Evolutionary conservation across 2,113 vertebrate genomes (phyloP), one percentile per base, ranked within the genome.

Genomic region (Turdus rufiventris): DNA sequence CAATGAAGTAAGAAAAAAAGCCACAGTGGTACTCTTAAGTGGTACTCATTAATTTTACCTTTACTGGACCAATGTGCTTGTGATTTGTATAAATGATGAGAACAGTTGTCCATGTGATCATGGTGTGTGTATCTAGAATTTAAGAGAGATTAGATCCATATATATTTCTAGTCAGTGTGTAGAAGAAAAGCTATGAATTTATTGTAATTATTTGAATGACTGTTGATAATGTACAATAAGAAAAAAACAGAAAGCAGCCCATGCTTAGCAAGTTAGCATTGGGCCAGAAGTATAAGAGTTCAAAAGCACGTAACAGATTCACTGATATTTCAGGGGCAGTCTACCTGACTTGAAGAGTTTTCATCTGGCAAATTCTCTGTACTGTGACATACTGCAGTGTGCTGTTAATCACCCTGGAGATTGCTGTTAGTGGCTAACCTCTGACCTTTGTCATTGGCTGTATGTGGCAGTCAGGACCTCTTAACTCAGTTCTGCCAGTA

Each of bases 281-380:
- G 0, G 40, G 19, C 63, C 72, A 42, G 24, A 63, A 45, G 48
- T 60, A 50, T 14, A 63, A 75, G 57, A 29, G 8, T 77, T 62
- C 18, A 73, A 54, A 25, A 38, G 25, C 34, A 28, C 0, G 0
- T 25, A 40, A 40, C 0, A 1, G 21, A 42, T 57, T 85, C 12
- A 42, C 29, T 0, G 1, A 31, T 21, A 24, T 70, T 48, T 23
- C 14, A 26, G 38, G 29, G 26, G 5, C 31, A 36, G 12, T 38
- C n/a, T 73, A 8, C n/a, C 14, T 53, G 18, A 26, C 26, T 58
- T 8, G 5, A 43, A 47, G 6, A 4, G 43, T 72, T 73, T 76
- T 73, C 17, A 11, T 24, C 33, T 73, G 77, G 11, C 19, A 8
- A 18, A 6, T 62, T 89, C 42, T 81, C 38, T 12, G 61, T 81